Base-by-base conservation (phyloP, 2,113 vertebrate genomes). In the human region DNA sequence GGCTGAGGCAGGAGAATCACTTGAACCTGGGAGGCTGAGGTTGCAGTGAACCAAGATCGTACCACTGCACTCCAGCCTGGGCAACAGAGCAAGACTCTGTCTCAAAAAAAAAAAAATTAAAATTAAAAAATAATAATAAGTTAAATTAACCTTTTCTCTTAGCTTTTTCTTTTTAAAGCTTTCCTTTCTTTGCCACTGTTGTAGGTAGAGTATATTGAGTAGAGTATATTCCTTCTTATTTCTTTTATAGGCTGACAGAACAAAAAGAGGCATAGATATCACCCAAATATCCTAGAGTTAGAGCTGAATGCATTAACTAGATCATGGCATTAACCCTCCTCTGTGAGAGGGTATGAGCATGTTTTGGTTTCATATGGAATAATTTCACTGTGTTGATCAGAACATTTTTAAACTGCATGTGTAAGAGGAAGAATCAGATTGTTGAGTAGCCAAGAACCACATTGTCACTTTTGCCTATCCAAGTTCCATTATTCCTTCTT, bases 401-500 rank as follows among this genome's bases (percentile, higher is more conserved):
- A 80, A 87, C 76, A 45, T 45, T 88, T 93, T 75, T 20, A 70
- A 89, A 89, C 32, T 27, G 11, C n/a, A 85, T 14, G 18, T 16
- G 45, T 40, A 87, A 61, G 30, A 85, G 23, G 3, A 40, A 89
- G 32, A 30, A 94, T 55, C 14, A 83, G 45, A 88, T 59, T 52
- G 10, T 38, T 84, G 45, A 16, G 32, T 50, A 85, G 68, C 59
- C 70, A 91, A 87, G 25, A 38, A 20, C 45, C 64, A 88, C 22
- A 66, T 0, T 64, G 38, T 50, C 90, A 89, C 66, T 92, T 91
- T 23, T 87, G 52, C 43, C 75, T 88, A 30, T 14, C 40, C 43
- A 83, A 66, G 30, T 61, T 87, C 32, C 43, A 75, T 68, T 68
- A 95, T 93, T 50, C 88, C 59, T 93, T 88, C 84, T 72, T 78